Evolutionary conservation across 2,797 vertebrate genomes (phyloP).

Genomic region (Acanthurus leucopareius): DNA sequence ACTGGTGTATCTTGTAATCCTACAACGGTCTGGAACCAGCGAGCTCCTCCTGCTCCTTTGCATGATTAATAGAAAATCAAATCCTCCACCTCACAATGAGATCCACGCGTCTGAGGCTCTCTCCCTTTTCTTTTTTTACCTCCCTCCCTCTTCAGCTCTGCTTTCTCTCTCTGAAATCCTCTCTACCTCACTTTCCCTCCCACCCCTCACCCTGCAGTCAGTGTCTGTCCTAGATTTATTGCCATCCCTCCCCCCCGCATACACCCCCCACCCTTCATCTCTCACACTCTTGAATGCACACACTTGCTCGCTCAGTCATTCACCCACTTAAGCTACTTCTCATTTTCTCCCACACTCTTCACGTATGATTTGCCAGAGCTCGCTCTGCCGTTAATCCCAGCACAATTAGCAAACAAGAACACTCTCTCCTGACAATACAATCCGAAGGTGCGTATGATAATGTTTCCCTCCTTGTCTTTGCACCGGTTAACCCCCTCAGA

Average conservation of each 20-base stretch:
- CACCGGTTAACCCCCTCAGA: slow-evolving; percentile 22
- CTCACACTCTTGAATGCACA: slow-evolving; percentile 40
- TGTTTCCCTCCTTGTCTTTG: slow-evolving; percentile 16
- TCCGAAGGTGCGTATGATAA: slow-evolving; percentile 35
- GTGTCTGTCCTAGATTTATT: slow-evolving; percentile 85
- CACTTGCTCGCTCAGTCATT: slow-evolving; percentile 59
- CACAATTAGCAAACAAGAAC: slow-evolving; percentile 66
- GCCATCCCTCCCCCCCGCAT: slow-evolving; percentile 14
- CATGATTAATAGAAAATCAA: slow-evolving; percentile 60
- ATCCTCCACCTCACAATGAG: slow-evolving; percentile 56
- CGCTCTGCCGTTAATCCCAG: slow-evolving; percentile 59
- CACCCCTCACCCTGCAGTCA: slow-evolving; percentile 84
- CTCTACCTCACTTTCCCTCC: slow-evolving; percentile 66
- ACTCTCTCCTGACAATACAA: slow-evolving; percentile 15
- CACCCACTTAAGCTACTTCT: slow-evolving; percentile 74
- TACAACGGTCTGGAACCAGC: slow-evolving; percentile 2
- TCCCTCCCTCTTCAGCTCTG: slow-evolving; percentile 46
- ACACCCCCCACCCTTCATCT: slow-evolving; percentile 12
- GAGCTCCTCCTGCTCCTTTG: slow-evolving; percentile 39
- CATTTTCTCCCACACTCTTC: slow-evolving; percentile 67
- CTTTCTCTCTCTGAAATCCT: slow-evolving; percentile 62
- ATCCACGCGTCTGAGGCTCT: slow-evolving; percentile 40
- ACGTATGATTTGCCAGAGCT: slow-evolving; percentile 53
- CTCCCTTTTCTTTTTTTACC: slow-evolving; percentile 27
- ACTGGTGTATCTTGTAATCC: slow-evolving; percentile 23